phyloP scores from a whole-genome alignment of 2,797 vertebrate genomes.

The Apogon hyalosoma region DNA sequence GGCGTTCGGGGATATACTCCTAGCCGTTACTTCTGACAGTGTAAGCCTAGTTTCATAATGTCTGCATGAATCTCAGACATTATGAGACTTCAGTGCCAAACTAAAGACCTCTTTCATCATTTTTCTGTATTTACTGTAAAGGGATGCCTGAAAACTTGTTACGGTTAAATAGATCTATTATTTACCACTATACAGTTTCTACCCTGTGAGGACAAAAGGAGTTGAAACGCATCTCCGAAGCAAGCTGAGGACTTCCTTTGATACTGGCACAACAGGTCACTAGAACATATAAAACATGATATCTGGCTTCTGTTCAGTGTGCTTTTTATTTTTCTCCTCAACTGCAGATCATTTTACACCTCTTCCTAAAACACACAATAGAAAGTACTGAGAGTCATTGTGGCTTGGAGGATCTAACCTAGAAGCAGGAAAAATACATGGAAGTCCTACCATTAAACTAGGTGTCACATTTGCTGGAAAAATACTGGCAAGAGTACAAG shows the following conservation, averaged over 20 bases:
- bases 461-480: conserved; percentile 18
- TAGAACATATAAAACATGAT: conserved; percentile 12
- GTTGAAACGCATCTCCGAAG: conserved; percentile 32
- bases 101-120: neutral
- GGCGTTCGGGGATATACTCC: too few relatives aligned
- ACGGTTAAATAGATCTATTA: conserved; percentile 15
- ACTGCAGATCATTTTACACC: conserved; percentile 44
- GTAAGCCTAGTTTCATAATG: too few relatives aligned
- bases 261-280: conserved; percentile 13
- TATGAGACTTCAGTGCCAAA: neutral
- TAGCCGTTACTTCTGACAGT: too few relatives aligned
- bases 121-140: too few relatives aligned
- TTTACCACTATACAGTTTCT: conserved; percentile 36
- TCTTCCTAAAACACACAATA: conserved; percentile 38
- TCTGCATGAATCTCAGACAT: too few relatives aligned
- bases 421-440: conserved; percentile 6
- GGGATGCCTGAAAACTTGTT: neutral
- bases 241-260: conserved; percentile 43
- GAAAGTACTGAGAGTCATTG: conserved; percentile 7
- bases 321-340: conserved; percentile 14
- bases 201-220: conserved; percentile 27
- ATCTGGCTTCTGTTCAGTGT: conserved; percentile 3
- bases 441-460: conserved; percentile 26
- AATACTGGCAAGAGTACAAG: neutral
- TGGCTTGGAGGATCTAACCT: conserved; percentile 10